Evolutionary conservation across 2,888 invertebrate species (phyloP).

Genomic region (Myopa testacea): DNA sequence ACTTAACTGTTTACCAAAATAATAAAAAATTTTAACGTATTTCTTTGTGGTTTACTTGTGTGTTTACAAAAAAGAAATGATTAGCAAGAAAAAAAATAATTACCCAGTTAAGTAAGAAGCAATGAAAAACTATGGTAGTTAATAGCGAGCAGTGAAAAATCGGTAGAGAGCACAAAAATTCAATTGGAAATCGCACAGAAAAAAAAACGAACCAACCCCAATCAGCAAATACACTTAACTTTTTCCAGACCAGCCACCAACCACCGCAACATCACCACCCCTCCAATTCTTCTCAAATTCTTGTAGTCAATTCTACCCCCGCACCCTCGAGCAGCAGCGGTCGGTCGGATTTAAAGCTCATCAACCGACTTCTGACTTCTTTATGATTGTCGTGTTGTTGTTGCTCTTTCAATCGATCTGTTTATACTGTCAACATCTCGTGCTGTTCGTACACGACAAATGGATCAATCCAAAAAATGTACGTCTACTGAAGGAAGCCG

Average conservation of each 20-base stretch:
- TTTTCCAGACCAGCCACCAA: not conserved
- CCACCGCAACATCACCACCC: not conserved
- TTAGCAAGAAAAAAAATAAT: too few relatives aligned
- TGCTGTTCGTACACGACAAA: slow-evolving; percentile 65
- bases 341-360: too few relatives aligned
- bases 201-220: not conserved
- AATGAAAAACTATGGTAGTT: too few relatives aligned
- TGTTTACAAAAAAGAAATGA: too few relatives aligned
- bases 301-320: not conserved
- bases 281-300: not conserved
- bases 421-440: slow-evolving; percentile 66
- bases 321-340: too few relatives aligned
- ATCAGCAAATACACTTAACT: not conserved
- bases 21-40: not conserved
- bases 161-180: not conserved
- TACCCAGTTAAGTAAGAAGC: too few relatives aligned
- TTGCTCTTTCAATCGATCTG: slow-evolving; percentile 68
- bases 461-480: slow-evolving; percentile 66
- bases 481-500: slow-evolving; percentile 63
- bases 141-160: not conserved
- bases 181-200: not conserved
- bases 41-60: too few relatives aligned
- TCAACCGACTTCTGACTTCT: slow-evolving; percentile 42
- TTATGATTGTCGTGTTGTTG: slow-evolving; percentile 68
- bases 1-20: not conserved